phyloP scores from a whole-genome alignment of 2,113 vertebrate genomes.

The Burhinus bistriatus region DNA sequence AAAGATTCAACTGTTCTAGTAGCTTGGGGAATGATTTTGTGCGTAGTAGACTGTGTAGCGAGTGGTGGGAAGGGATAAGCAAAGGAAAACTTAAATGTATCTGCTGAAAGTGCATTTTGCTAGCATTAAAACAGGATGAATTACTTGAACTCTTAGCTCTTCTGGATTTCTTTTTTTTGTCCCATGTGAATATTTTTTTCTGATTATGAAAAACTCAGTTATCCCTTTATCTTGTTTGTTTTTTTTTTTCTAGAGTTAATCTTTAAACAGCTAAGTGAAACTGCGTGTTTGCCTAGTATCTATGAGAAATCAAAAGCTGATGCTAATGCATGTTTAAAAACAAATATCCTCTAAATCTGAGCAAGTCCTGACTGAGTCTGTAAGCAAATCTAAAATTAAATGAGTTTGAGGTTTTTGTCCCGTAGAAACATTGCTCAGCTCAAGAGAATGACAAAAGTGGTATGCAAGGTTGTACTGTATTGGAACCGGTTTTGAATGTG shows the following conservation, averaged over 20 bases:
- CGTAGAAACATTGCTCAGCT: neutral
- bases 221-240: neutral
- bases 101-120: neutral
- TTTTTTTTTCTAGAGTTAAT: neutral
- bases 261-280: neutral
- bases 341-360: neutral
- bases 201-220: neutral
- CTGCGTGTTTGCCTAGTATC: neutral
- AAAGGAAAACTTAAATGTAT: neutral
- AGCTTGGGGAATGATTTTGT: neutral
- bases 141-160: neutral
- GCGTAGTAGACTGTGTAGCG: neutral
- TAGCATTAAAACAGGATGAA: neutral
- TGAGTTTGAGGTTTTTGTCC: neutral
- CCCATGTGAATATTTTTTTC: neutral
- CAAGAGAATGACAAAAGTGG: neutral
- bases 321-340: neutral
- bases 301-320: neutral
- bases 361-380: neutral
- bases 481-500: neutral
- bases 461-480: neutral
- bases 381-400: neutral
- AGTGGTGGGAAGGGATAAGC: neutral
- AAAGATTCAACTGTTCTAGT: neutral
- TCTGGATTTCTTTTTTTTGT: neutral